Percentiles rank a stretch among this genome's conserved stretches.
Evolutionary conservation across 1,140 invertebrate genomes (phyloP).

Genomic region (Ruditapes philippinarum): DNA sequence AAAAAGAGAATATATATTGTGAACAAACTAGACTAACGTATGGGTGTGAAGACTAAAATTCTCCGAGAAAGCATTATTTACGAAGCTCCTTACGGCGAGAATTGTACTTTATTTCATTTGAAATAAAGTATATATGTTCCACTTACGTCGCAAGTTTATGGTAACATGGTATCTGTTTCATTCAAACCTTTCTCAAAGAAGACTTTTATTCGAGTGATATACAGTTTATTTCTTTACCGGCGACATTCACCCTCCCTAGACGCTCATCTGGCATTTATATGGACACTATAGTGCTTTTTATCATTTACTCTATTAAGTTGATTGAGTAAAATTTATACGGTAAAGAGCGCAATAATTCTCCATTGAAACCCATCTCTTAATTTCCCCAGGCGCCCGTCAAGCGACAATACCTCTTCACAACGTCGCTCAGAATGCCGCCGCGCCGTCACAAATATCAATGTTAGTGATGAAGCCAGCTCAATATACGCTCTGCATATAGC

Average conservation of each 20-base stretch:
- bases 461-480: not conserved
- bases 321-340: conserved; percentile 69
- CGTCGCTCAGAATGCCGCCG: conserved; percentile 22
- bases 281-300: conserved; percentile 63
- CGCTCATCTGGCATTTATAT: conserved; percentile 60
- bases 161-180: not conserved
- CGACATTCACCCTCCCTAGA: conserved; percentile 38
- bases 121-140: not conserved
- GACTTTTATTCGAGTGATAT: conserved; percentile 47
- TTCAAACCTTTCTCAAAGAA: conserved; percentile 5
- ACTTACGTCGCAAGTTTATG: not conserved
- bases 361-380: conserved; percentile 64
- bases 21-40: too few species aligned
- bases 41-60: too few species aligned
- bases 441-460: conserved; percentile 17
- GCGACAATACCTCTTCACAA: not conserved
- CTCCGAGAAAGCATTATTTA: too few species aligned
- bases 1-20: too few species aligned
- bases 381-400: conserved; percentile 66
- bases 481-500: not conserved
- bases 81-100: not conserved
- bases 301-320: conserved; percentile 70
- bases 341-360: conserved; percentile 68
- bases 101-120: not conserved
- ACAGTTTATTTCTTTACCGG: conserved; percentile 44